phyloP scores from a whole-genome alignment of 2,888 invertebrate species.

The Lasioglossum zephyrum region DNA sequence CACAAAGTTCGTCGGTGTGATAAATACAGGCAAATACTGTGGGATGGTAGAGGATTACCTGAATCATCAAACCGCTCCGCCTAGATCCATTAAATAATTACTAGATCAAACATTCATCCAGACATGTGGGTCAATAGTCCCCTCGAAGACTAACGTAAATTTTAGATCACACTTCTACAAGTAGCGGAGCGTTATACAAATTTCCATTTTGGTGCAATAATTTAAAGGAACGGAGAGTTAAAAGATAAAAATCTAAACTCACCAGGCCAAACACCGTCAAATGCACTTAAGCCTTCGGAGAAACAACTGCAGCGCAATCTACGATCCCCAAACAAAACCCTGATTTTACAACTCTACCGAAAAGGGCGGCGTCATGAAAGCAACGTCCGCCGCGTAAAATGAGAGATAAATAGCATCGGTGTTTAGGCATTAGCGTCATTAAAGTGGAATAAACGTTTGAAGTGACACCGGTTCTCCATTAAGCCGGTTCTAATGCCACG shows the following conservation, averaged over 20 bases:
- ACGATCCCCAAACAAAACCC: not conserved
- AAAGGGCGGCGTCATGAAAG: not conserved
- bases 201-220: not conserved
- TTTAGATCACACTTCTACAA: not conserved
- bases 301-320: not conserved
- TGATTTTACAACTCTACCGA: not conserved
- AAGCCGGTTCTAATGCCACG: not conserved
- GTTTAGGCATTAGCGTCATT: slow-evolving; percentile 10
- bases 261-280: not conserved
- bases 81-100: not conserved
- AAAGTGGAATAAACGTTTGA: not conserved
- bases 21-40: not conserved
- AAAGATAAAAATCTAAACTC: no score
- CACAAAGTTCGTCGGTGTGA: not conserved
- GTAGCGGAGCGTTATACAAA: not conserved
- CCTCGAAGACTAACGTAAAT: not conserved
- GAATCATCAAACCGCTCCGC: not conserved
- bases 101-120: not conserved
- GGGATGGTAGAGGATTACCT: not conserved
- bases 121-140: not conserved
- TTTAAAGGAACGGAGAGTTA: no score
- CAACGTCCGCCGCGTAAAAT: not conserved
- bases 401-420: not conserved
- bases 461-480: slow-evolving; percentile 8
- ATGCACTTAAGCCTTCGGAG: not conserved